These are phyloP conservation scores for Galaxea fascicularis DNA, from an alignment of 92 coral and sea anemone genomes.

Conservation along the genomic window DNA sequence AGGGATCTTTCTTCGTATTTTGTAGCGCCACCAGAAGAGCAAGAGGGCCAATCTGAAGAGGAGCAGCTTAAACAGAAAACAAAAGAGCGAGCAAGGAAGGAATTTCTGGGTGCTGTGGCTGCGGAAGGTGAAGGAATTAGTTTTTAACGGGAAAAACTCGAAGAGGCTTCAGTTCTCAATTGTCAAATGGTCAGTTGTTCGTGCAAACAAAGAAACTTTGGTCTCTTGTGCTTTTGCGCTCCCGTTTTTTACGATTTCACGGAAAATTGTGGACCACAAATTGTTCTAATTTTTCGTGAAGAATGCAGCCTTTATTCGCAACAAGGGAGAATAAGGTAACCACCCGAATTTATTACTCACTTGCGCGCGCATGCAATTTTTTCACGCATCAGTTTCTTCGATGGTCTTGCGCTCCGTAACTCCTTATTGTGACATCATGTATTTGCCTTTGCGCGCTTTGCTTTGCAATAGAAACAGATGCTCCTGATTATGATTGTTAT, in stretches of 20 bases:
- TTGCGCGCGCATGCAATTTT: not conserved
- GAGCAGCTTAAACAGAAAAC: conserved; percentile 82
- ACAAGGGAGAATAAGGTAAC: not conserved
- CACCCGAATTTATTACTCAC: not conserved
- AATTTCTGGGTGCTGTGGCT: conserved; percentile 90
- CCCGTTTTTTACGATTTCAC: no score
- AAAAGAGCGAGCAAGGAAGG: conserved; percentile 84
- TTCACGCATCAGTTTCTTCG: no score
- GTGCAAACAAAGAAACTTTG: not conserved
- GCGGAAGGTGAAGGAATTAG: conserved; percentile 74
- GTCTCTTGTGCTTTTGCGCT: no score
- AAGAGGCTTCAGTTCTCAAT: not conserved
- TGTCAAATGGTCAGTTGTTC: not conserved
- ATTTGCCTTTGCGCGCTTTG: not conserved
- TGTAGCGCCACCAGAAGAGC: conserved; percentile 81
- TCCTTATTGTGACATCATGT: not conserved
- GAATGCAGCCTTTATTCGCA: no score
- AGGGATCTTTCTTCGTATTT: not conserved
- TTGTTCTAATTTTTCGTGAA: no score
- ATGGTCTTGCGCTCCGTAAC: not conserved
- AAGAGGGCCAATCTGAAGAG: conserved; percentile 88
- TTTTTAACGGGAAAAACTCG: no score
- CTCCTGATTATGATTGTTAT: not conserved
- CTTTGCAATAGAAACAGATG: not conserved
- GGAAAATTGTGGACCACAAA: no score